Evolutionary conservation across 2,113 vertebrate species (phyloP).

Genomic region (Megaptera novaeangliae): DNA sequence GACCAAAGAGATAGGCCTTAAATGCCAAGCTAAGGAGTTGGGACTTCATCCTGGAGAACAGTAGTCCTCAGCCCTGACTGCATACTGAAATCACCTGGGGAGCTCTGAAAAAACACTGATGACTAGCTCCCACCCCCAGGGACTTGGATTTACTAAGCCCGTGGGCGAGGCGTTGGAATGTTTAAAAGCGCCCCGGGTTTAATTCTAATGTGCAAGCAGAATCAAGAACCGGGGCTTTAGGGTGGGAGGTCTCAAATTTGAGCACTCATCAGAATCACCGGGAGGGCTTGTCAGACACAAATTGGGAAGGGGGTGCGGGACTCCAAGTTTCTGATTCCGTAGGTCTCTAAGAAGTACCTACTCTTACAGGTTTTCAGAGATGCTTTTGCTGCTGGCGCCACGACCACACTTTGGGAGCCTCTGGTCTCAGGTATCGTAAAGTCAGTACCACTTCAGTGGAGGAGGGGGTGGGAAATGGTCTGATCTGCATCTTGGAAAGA

Average conservation of each 20-base stretch:
- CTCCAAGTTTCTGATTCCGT: neutral
- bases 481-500: constrained; percentile 14
- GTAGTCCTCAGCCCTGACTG: neutral
- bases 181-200: neutral
- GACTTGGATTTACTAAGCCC: neutral
- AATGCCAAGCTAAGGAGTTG: neutral
- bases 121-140: neutral
- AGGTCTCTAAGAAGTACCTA: neutral
- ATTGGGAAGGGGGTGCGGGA: neutral
- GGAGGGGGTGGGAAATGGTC: neutral
- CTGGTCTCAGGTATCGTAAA: neutral
- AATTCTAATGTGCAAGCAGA: neutral
- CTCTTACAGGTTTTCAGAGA: neutral
- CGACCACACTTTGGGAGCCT: neutral
- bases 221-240: neutral
- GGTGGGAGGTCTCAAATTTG: neutral
- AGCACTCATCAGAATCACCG: neutral
- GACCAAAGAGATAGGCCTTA: neutral
- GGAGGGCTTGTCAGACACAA: neutral
- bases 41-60: neutral
- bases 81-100: neutral
- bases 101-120: neutral
- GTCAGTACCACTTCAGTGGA: neutral
- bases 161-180: neutral
- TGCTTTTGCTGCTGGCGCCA: neutral